Evolutionary conservation across 1,140 invertebrate genomes (phyloP).

Genomic region (Camponotus floridanus): DNA sequence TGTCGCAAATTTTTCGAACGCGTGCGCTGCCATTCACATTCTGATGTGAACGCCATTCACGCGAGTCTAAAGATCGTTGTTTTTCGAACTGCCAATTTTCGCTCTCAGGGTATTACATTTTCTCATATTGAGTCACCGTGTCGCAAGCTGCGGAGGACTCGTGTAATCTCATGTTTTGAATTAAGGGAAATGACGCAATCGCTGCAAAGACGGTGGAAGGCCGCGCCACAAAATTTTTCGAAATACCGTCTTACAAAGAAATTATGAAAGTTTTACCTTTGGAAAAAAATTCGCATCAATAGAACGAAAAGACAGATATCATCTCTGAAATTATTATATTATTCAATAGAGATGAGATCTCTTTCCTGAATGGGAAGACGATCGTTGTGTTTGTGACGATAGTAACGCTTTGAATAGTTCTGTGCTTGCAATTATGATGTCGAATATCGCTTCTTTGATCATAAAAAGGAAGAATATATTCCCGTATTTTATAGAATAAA

Average conservation of each 20-base stretch:
- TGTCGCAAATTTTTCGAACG: background rate
- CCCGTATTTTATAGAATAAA: background rate
- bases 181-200: conserved; percentile 62
- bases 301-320: conserved; percentile 49
- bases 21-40: background rate
- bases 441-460: background rate
- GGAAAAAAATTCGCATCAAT: conserved; percentile 51
- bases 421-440: background rate
- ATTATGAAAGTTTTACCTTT: conserved; percentile 59
- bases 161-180: conserved; percentile 65
- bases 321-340: conserved; percentile 50
- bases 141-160: conserved; percentile 54
- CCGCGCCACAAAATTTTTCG: conserved; percentile 59
- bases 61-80: conserved; percentile 23
- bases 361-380: conserved; percentile 17
- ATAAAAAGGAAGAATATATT: background rate
- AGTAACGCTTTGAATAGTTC: conserved; percentile 18
- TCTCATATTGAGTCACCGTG: conserved; percentile 62
- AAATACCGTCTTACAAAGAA: conserved; percentile 54
- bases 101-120: conserved; percentile 50
- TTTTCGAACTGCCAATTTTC: conserved; percentile 58
- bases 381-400: background rate
- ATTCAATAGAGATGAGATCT: conserved; percentile 21
- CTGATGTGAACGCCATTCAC: background rate
- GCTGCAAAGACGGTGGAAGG: conserved; percentile 43